Evolutionary conservation across 2,888 invertebrate genomes (phyloP).

Genomic region (Stenodema calcarata): DNA sequence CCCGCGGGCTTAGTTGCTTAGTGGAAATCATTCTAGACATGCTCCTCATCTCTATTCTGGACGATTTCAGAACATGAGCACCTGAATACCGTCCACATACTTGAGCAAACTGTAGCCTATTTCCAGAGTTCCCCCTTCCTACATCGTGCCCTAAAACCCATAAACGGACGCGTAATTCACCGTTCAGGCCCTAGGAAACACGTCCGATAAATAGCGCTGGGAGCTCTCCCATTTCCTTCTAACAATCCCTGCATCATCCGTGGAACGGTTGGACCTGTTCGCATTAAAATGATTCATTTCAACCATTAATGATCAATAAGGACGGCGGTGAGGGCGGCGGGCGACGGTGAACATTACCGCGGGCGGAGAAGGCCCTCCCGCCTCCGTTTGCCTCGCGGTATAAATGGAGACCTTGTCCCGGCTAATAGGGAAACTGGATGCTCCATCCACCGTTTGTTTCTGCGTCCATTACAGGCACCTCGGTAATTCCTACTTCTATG

Average conservation of each 20-base stretch:
- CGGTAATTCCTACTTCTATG: too few species aligned
- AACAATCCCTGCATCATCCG: neutral
- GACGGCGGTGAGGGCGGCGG: neutral
- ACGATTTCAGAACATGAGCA: neutral
- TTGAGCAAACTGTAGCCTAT: neutral
- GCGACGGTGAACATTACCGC: neutral
- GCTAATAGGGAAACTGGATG: neutral
- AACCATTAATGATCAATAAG: constrained; percentile 35
- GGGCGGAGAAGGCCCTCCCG: neutral
- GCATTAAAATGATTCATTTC: constrained; percentile 36
- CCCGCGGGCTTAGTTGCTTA: too few species aligned
- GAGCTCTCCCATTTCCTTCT: neutral
- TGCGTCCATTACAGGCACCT: neutral
- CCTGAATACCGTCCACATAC: neutral
- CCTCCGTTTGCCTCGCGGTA: neutral
- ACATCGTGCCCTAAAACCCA: neutral
- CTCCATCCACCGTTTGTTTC: neutral
- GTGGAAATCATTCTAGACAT: too few species aligned
- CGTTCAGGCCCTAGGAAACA: neutral
- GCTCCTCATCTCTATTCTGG: neutral
- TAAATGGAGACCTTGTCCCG: neutral
- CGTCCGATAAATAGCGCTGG: neutral
- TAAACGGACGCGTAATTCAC: constrained; percentile 13
- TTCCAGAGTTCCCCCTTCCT: neutral
- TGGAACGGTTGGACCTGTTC: neutral